Percentiles rank a stretch among this genome's conserved stretches.
phyloP scores from a whole-genome alignment of 2,113 vertebrate genomes.

The Pomatorhinus ruficollis region DNA sequence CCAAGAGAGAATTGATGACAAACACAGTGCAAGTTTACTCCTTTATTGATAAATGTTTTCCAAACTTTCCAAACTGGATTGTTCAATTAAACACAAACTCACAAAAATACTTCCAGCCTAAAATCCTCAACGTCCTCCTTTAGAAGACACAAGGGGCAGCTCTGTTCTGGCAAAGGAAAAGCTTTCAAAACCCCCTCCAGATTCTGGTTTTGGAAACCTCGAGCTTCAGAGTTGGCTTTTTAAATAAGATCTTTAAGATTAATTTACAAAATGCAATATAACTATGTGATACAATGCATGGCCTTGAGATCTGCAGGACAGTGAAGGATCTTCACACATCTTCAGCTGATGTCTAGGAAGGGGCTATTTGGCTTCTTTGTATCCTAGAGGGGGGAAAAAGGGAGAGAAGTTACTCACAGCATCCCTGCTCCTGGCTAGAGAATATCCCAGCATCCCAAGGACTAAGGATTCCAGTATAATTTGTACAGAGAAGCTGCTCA shows the following conservation, averaged over 20 bases:
- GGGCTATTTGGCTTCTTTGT: conserved; percentile 76
- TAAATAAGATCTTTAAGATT: conserved; percentile 69
- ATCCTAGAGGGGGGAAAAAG: conserved; percentile 41
- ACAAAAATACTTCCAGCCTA: conserved; percentile 64
- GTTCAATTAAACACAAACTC: conserved; percentile 75
- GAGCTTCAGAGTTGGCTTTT: conserved; percentile 39
- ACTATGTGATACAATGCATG: conserved; percentile 58
- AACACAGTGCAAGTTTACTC: conserved; percentile 44
- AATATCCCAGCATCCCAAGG: neutral
- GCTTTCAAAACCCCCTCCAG: conserved; percentile 50
- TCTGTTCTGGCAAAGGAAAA: conserved; percentile 51
- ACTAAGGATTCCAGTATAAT: rapidly evolving
- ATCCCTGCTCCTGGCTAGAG: neutral
- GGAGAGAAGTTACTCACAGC: neutral
- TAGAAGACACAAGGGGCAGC: conserved; percentile 48
- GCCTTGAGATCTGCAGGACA: conserved; percentile 68
- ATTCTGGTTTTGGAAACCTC: conserved; percentile 65
- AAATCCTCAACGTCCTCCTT: conserved; percentile 23
- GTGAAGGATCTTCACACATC: conserved; percentile 64
- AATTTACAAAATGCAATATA: conserved; percentile 76
- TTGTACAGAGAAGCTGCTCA: neutral
- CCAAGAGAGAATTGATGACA: neutral
- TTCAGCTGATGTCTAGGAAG: conserved; percentile 58
- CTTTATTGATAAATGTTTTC: conserved; percentile 78
- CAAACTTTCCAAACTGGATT: conserved; percentile 67